These are phyloP conservation scores for Miichthys miiuy DNA, from an alignment of 2,797 vertebrate genomes.

Conservation along the genomic window DNA sequence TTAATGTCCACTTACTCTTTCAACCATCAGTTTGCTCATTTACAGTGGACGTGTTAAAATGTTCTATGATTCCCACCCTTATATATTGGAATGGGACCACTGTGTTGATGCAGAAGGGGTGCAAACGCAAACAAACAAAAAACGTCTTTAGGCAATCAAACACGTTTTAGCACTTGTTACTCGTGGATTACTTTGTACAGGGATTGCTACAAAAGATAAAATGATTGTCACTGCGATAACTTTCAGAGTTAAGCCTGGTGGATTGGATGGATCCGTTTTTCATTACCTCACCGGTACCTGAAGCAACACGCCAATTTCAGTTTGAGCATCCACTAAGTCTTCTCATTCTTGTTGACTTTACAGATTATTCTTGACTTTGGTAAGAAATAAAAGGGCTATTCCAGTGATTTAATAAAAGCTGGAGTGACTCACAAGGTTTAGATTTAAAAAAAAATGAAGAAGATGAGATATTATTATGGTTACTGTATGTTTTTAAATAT, in stretches of 20 bases:
- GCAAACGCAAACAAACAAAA: not conserved
- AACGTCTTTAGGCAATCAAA: too few relatives aligned
- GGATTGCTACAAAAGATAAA: not conserved
- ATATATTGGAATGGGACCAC: not conserved
- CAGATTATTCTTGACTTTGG: not conserved
- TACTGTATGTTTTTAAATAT: too few relatives aligned
- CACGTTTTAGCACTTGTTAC: not conserved
- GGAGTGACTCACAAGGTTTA: too few relatives aligned
- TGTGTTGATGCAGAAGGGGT: not conserved
- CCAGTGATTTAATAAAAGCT: not conserved
- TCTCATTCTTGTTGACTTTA: not conserved
- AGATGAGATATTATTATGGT: too few relatives aligned
- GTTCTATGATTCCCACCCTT: not conserved
- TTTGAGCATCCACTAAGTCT: not conserved
- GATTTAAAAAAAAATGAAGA: too few relatives aligned
- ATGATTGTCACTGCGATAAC: not conserved
- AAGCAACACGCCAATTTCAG: not conserved
- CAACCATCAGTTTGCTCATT: not conserved
- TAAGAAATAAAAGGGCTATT: not conserved
- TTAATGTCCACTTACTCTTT: constrained; percentile 1
- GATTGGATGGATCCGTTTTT: not conserved
- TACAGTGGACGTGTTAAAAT: not conserved
- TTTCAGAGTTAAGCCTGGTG: not conserved
- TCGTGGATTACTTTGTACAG: not conserved
- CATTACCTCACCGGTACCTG: not conserved